These are phyloP conservation scores for Mobula birostris DNA, from an alignment of 2,113 vertebrate species.

Conservation along the genomic window DNA sequence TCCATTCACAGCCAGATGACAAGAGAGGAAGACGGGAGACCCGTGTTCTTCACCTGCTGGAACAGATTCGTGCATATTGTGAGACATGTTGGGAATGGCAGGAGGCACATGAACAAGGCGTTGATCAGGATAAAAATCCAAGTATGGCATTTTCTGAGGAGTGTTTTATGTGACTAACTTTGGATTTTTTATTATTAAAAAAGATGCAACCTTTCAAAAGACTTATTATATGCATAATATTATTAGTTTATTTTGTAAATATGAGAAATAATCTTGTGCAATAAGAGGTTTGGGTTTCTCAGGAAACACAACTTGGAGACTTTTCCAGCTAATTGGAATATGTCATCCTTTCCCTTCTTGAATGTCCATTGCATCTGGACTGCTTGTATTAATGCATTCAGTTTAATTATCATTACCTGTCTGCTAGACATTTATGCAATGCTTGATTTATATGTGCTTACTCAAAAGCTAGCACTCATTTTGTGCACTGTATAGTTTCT, in stretches of 20 bases:
- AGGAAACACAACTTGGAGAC: background rate
- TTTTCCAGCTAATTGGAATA: background rate
- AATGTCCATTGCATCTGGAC: background rate
- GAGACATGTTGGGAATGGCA: constrained; percentile 98
- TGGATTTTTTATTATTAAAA: background rate
- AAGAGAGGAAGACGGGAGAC: constrained; percentile 89
- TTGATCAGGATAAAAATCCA: constrained; percentile 93
- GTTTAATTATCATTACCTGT: background rate
- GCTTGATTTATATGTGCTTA: background rate
- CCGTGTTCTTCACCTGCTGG: constrained; percentile 90
- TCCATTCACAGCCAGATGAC: constrained; percentile 95
- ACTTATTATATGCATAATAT: too few relatives aligned
- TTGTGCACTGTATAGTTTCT: background rate
- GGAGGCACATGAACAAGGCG: constrained; percentile 84
- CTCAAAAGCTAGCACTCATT: background rate
- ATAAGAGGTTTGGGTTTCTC: background rate
- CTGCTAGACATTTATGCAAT: background rate
- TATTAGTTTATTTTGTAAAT: background rate
- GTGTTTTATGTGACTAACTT: background rate
- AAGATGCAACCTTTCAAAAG: too few relatives aligned
- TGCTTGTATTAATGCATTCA: background rate
- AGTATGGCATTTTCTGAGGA: constrained; percentile 60
- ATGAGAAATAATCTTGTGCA: background rate
- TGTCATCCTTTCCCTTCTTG: background rate
- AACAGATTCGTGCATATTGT: constrained; percentile 95